These are phyloP conservation scores for Chloroclysta siterata DNA, from an alignment of 2,888 invertebrate genomes.

Conservation along the genomic window DNA sequence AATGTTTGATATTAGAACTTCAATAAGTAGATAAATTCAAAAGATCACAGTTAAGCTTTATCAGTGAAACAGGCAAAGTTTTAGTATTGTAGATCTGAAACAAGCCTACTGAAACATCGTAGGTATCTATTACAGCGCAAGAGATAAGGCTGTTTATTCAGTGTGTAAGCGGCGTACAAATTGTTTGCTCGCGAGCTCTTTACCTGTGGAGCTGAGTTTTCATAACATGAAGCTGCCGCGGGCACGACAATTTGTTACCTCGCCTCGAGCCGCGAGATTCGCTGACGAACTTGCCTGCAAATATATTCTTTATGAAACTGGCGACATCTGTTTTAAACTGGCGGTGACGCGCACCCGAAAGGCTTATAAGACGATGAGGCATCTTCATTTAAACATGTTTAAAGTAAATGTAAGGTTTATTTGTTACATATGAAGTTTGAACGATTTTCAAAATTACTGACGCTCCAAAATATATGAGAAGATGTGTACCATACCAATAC, in stretches of 20 bases:
- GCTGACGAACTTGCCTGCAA: constrained; percentile 69
- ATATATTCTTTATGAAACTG: constrained; percentile 65
- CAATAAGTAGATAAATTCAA: background rate
- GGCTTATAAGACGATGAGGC: background rate
- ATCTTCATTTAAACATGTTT: constrained; percentile 14
- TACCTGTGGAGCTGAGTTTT: constrained; percentile 75
- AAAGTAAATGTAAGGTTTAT: constrained; percentile 9
- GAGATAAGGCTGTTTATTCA: constrained; percentile 77
- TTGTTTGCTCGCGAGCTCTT: constrained; percentile 74
- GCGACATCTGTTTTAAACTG: constrained; percentile 43
- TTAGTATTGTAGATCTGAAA: constrained; percentile 47
- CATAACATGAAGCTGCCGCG: constrained; percentile 73
- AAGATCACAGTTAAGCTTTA: constrained; percentile 12
- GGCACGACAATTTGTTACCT: constrained; percentile 77
- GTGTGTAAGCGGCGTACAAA: constrained; percentile 76
- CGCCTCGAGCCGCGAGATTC: constrained; percentile 63
- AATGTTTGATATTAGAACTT: constrained; percentile 13
- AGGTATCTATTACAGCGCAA: constrained; percentile 59
- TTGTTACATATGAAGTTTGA: background rate
- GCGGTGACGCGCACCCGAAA: constrained; percentile 22
- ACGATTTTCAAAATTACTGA: no score
- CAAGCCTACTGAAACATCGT: constrained; percentile 55
- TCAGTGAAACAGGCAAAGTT: constrained; percentile 27
- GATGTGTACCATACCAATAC: no score
- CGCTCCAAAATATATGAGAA: no score